Percentiles rank a stretch among this genome's conserved stretches.
phyloP scores from a whole-genome alignment of 2,888 invertebrate species.

The Cerceris ruficornis region DNA sequence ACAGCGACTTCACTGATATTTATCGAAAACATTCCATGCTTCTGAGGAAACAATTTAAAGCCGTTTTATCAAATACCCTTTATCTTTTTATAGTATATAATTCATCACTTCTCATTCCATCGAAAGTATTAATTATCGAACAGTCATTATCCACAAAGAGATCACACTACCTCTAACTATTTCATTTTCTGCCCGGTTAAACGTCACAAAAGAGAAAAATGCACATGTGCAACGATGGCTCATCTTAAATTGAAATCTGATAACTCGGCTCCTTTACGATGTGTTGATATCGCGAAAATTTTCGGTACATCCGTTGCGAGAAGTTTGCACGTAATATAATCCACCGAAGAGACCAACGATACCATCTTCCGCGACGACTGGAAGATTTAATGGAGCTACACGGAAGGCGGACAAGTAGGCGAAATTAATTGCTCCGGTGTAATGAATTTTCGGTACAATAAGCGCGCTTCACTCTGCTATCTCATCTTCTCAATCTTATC shows the following conservation, averaged over 20 bases:
- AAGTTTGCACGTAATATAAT: constrained; percentile 35
- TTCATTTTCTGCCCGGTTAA: too few relatives aligned
- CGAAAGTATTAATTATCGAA: too few relatives aligned
- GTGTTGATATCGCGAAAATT: neutral
- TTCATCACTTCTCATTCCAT: too few relatives aligned
- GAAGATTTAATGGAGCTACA: constrained; percentile 46
- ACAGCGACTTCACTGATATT: too few relatives aligned
- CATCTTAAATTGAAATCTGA: neutral
- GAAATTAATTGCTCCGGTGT: constrained; percentile 45
- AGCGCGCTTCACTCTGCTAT: neutral
- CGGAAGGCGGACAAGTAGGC: constrained; percentile 24
- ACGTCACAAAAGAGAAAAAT: too few relatives aligned
- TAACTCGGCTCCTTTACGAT: neutral
- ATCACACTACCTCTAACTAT: too few relatives aligned
- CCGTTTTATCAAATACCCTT: too few relatives aligned
- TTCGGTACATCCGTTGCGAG: constrained; percentile 1
- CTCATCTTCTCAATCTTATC: constrained; percentile 24
- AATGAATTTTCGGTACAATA: constrained; percentile 54
- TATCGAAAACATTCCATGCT: too few relatives aligned
- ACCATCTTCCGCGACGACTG: constrained; percentile 23
- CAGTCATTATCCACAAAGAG: too few relatives aligned
- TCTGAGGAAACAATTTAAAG: too few relatives aligned
- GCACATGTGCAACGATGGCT: too few relatives aligned
- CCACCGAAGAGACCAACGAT: constrained; percentile 8
- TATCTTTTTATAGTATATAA: too few relatives aligned